Percentiles rank a stretch among this genome's conserved stretches.
Evolutionary conservation across 1,140 invertebrate species (phyloP).

Genomic region (Drosophila kikkawai): DNA sequence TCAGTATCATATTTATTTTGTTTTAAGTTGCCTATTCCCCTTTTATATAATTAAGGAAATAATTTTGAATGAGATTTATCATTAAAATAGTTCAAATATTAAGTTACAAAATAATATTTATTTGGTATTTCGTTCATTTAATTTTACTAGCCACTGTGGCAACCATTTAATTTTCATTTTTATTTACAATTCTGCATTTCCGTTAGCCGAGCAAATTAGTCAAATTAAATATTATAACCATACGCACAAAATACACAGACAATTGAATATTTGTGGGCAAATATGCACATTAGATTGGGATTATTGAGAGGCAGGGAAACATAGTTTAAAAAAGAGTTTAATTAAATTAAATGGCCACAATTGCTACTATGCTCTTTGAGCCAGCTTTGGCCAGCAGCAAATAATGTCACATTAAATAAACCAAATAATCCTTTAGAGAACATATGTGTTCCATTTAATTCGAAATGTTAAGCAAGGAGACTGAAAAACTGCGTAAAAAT

Average conservation of each 20-base stretch:
- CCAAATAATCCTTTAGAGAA: conserved; percentile 15
- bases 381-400: not conserved
- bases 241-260: conserved; percentile 10
- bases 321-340: conserved; percentile 7
- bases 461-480: not conserved
- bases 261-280: conserved; percentile 38
- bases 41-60: no score
- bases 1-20: no score
- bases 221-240: conserved; percentile 36
- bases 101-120: conserved; percentile 5
- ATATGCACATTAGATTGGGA: conserved; percentile 28
- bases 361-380: conserved; percentile 9
- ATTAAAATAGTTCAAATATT: not conserved
- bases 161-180: conserved; percentile 19
- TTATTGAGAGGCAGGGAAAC: conserved; percentile 16
- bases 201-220: conserved; percentile 16
- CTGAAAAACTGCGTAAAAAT: not conserved
- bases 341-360: conserved; percentile 49
- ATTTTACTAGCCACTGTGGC: not conserved
- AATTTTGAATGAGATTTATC: no score
- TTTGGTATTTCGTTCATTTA: not conserved
- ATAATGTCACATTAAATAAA: conserved; percentile 47
- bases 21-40: no score
- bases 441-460: conserved; percentile 9
- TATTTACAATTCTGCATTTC: conserved; percentile 11